Evolutionary conservation across 1,140 invertebrate species (phyloP).

Genomic region (Anoplolepis gracilipes): DNA sequence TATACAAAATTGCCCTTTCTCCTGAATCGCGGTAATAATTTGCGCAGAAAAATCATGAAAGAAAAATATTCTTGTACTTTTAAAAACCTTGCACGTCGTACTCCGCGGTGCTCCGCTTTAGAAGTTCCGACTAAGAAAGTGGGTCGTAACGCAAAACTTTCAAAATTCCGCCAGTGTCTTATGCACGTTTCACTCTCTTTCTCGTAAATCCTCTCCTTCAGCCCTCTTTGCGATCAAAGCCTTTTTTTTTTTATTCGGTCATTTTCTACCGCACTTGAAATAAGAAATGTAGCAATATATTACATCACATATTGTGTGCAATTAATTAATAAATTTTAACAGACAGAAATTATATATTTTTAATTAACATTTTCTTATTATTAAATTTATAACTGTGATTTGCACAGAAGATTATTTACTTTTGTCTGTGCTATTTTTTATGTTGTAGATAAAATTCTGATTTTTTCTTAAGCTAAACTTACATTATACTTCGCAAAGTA

Average conservation of each 20-base stretch:
- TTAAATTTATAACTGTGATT: background rate
- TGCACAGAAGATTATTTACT: background rate
- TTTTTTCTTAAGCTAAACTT: background rate
- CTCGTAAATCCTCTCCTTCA: background rate
- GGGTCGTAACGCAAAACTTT: conserved; percentile 63
- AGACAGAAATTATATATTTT: background rate
- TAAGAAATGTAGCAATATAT: background rate
- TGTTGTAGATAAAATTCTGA: background rate
- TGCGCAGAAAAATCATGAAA: conserved; percentile 36
- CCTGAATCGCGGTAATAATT: conserved; percentile 63
- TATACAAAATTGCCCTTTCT: background rate
- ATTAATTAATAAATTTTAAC: background rate
- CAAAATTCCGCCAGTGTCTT: conserved; percentile 62
- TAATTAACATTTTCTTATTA: background rate
- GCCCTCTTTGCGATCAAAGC: background rate
- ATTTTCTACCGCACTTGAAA: background rate
- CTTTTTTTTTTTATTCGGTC: background rate
- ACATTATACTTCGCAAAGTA: background rate
- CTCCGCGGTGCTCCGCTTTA: conserved; percentile 3
- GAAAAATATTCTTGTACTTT: conserved; percentile 61
- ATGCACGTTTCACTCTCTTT: background rate
- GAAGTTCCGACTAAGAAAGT: conserved; percentile 62
- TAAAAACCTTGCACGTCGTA: conserved; percentile 51
- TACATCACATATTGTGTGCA: background rate
- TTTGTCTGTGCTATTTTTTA: background rate